These are phyloP conservation scores for Australoheros facetus DNA, from an alignment of 2,797 vertebrate genomes.

Conservation along the genomic window DNA sequence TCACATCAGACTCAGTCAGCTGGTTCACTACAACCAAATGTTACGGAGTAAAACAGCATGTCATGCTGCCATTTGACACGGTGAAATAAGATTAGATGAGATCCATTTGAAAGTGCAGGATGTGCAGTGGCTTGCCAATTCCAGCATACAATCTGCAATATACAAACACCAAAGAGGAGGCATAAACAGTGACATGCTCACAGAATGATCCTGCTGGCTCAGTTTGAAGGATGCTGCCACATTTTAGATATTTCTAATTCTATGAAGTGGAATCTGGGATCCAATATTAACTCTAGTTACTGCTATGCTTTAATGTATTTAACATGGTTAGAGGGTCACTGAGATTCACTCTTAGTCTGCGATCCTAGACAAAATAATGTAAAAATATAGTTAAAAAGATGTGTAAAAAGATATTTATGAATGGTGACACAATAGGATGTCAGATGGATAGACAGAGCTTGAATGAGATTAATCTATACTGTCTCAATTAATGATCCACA, in stretches of 20 bases:
- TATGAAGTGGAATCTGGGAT: conserved; percentile 7
- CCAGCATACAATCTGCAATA: conserved; percentile 43
- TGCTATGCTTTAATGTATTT: neutral
- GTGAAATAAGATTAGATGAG: conserved; percentile 84
- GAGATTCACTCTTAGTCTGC: neutral
- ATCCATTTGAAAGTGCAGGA: conserved; percentile 76
- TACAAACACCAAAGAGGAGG: conserved; percentile 56
- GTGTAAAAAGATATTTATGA: neutral
- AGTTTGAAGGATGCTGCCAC: conserved; percentile 15
- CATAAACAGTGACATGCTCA: conserved; percentile 65
- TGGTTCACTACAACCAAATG: conserved; percentile 81
- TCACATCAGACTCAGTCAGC: conserved; percentile 75
- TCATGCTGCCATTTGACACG: conserved; percentile 82
- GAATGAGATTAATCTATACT: neutral
- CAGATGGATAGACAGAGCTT: neutral
- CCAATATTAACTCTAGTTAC: neutral
- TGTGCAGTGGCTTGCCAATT: conserved; percentile 64
- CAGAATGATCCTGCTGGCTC: conserved; percentile 38
- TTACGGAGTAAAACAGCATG: conserved; percentile 84
- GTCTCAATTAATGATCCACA: conserved; percentile 7
- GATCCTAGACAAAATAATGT: neutral
- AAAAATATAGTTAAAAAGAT: neutral
- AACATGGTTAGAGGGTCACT: neutral
- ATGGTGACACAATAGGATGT: neutral
- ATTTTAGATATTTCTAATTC: conserved; percentile 4